Evolutionary conservation across 2,888 invertebrate genomes (phyloP), one percentile per base, ranked within the genome.

Genomic region (Drosophila flavopinicola): DNA sequence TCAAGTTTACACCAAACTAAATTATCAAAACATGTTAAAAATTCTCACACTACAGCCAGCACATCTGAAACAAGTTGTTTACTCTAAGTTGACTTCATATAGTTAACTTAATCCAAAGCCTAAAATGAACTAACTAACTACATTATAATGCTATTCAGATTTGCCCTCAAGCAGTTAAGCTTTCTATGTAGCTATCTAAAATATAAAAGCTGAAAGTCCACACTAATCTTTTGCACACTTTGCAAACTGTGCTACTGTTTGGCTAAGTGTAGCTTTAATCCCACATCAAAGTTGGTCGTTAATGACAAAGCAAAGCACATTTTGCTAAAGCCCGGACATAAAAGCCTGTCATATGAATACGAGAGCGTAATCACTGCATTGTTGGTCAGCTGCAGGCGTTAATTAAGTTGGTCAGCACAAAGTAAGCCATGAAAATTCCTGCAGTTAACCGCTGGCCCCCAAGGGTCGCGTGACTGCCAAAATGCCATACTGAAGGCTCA

Each of bases 381-480:
- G 59, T 39, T 56, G 38, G 39, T 56, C 32, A 15, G 32, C 11
- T 60, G 57, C 57, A 60, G 23, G 23, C 57, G 39, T 60, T 60
- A 57, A 60, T 60, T 57, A 57, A 33, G 30, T 39, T 27, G 57
- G 37, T 29, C 35, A 32, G 23, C 47, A 35, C 17, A 37, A 35
- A 48, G 23, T 33, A 29, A 54, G 37, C 42, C 39, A 30, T 11
- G 6, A 53, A 37, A 32, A 11, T 32, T 10, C 30, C 15, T 25
- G 54, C 24, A 15, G 23, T 5, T 33, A 15, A 20, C 6, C 20
- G 10, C 13, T 38, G 10, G 0, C 15, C 10, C 15, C 24, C n/a
- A 6, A 33, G 13, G 13, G 3, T 20, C 11, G 33, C 24, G 7
- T 24, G 33, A 1, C 23, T 1, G 7, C 7, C 15, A 20, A 30